Base-by-base conservation (phyloP, 2,888 invertebrate species). In the Nycteola revayana region DNA sequence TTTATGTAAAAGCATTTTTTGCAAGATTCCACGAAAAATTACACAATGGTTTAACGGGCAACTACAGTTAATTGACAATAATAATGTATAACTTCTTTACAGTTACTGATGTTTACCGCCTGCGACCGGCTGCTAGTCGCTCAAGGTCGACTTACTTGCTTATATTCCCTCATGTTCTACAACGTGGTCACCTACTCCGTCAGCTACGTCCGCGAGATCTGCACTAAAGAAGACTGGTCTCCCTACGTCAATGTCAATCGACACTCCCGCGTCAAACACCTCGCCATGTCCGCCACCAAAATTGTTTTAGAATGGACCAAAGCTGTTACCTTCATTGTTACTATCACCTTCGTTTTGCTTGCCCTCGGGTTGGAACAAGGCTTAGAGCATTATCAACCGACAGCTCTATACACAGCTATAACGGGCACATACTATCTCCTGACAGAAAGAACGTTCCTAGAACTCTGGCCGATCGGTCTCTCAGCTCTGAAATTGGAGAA, bases 241-340 rank as follows among this genome's bases (percentile, higher is more conserved):
- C 92, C 94, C 0, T 94, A 93, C 58, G 93, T 95, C 9, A 92
- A 93, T 61, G 91, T 95, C 62, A 92, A 93, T 0, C 91, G 93
- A 23, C 92, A 93, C 66, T 93, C 93, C 10, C 92, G 92, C 48
- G 91, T 95, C 36, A 93, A 93, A 54, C 95, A 95, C 70, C 90
- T 95, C 33, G 94, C 94, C 17, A 94, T 95, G 94, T 93, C 94
- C 2, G 93, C 94, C 0, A 95, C 94, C 0, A 94, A 94, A 74
- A 92, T 95, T 36, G 94, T 94, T 5, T 84, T 95, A 32, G 94
- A 95, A 70, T 94, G 94, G 93, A 94, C 94, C 8, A 95, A 95
- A 76, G 94, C 94, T 0, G 92, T 95, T 28, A 94, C 94, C 0
- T 95, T 94, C 61, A 90, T 94, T 17, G 93, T 94, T 18, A 95